Evolutionary conservation across 2,797 vertebrate genomes (phyloP), one percentile per base, ranked within the genome.

Genomic region (Labeo calbasu): DNA sequence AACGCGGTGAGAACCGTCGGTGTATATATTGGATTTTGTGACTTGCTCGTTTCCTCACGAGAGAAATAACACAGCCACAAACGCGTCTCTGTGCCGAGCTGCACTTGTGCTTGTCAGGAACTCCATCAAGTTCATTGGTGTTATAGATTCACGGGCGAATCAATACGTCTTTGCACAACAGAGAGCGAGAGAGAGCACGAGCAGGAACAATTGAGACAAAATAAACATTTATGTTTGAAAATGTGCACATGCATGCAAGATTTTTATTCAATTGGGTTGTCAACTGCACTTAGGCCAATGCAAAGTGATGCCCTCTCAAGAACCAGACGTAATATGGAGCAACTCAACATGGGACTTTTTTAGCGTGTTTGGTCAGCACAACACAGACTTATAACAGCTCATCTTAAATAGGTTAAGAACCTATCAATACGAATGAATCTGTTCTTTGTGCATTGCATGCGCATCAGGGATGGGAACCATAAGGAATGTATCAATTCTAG

Each of bases 51-150:
- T 83, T 69, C 72, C 81, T 83, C 72, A 57, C 72, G 72, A 83
- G 81, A 83, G 59, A 77, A 83, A 83, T 83, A 83, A 83, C 72
- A 50, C n/a, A 23, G 21, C 61, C 46, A 46, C 72, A 77, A 77
- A 77, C 7, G 48, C 23, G 59, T 77, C 50, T 72, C 43, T 81
- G 70, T 63, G 80, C 80, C 25, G 59, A 82, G 70, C 55, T 68
- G 61, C 50, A 77, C 81, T 83, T 83, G 81, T 28, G 81, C 61
- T 83, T 77, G 81, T 83, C 81, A 83, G 72, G 61, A 83, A 77
- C 81, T 83, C 81, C 72, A 77, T 84, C 82, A 84, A 84, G 82
- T 84, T 84, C 82, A 84, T 77, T 78, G 82, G 82, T 84, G 75
- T 36, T 84, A 77, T 77, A 78, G 82, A 84, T 78, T 84, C 82